These are phyloP conservation scores for Andrena cerasifolii DNA, from an alignment of 1,140 invertebrate genomes.

Conservation along the genomic window DNA sequence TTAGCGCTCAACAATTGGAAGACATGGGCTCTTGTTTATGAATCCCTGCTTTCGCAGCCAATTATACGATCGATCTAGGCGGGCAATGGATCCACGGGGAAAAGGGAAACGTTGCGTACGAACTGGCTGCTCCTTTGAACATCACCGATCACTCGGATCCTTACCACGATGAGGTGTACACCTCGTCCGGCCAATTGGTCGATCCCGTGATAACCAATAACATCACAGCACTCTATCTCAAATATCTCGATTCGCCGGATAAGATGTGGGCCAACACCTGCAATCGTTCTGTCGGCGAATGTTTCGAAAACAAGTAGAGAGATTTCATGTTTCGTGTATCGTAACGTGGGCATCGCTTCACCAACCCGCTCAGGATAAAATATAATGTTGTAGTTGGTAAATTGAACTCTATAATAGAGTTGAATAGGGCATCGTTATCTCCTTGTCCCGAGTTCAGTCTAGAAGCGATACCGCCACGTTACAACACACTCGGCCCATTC, in stretches of 20 bases:
- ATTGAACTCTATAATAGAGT: too few relatives aligned
- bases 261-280: slow-evolving; percentile 38
- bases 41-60: slow-evolving; percentile 65
- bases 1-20: not conserved
- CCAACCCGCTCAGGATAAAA: too few relatives aligned
- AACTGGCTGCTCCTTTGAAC: slow-evolving; percentile 83
- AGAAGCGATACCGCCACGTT: not conserved
- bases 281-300: slow-evolving; percentile 78
- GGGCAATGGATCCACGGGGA: slow-evolving; percentile 94
- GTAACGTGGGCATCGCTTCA: not conserved
- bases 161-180: not conserved
- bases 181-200: slow-evolving; percentile 37
- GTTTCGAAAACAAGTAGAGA: slow-evolving; percentile 72
- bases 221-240: slow-evolving; percentile 74
- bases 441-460: not conserved
- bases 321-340: not conserved
- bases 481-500: too few relatives aligned
- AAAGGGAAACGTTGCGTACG: slow-evolving; percentile 86
- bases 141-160: slow-evolving; percentile 34
- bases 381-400: too few relatives aligned
- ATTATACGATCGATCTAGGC: slow-evolving; percentile 89
- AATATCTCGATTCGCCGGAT: slow-evolving; percentile 54
- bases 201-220: slow-evolving; percentile 62
- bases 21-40: not conserved
- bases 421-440: too few relatives aligned